A percentile compares a stretch with the other conserved stretches of the same genome.
Conservation (phyloP, 2,888 invertebrate genomes). For the Tortricodes alternella region DNA sequence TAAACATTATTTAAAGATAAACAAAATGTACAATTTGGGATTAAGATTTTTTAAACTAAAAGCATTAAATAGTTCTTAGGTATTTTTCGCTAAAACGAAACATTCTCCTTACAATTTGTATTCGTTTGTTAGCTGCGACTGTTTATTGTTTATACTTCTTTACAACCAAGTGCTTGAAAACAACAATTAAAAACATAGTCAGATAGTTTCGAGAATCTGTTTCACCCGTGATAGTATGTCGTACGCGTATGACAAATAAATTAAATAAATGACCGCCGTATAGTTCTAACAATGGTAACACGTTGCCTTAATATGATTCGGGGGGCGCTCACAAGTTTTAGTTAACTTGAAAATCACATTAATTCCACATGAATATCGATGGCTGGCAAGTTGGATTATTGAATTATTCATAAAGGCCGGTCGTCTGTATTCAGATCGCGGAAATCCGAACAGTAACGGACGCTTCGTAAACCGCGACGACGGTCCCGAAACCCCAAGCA, state of each 20-base stretch:
- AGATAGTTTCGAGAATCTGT: neutral
- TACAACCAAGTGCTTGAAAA: too few species aligned
- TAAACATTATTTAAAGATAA: too few species aligned
- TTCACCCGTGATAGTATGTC: neutral
- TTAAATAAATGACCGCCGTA: neutral
- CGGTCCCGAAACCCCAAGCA: conserved; percentile 37
- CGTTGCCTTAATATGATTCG: conserved; percentile 4
- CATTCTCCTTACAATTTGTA: too few species aligned
- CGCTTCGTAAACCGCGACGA: conserved; percentile 32
- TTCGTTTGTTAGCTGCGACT: too few species aligned
- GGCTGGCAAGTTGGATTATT: conserved; percentile 50
- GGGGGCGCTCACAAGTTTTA: conserved; percentile 11
- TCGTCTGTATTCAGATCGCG: conserved; percentile 55
- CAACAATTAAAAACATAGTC: neutral
- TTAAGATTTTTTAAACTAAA: too few species aligned
- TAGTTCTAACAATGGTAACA: conserved; percentile 1
- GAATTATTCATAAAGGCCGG: conserved; percentile 54
- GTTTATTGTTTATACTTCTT: too few species aligned
- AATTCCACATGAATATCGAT: conserved; percentile 55
- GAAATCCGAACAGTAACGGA: conserved; percentile 40
- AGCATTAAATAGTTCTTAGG: too few species aligned
- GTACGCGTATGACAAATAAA: conserved; percentile 12
- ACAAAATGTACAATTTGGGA: too few species aligned
- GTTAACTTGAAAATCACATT: conserved; percentile 42
- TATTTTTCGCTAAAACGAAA: too few species aligned